Evolutionary conservation across 2,888 invertebrate species (phyloP), one percentile per base, ranked within the genome.

Genomic region (Drosophila sordidula): DNA sequence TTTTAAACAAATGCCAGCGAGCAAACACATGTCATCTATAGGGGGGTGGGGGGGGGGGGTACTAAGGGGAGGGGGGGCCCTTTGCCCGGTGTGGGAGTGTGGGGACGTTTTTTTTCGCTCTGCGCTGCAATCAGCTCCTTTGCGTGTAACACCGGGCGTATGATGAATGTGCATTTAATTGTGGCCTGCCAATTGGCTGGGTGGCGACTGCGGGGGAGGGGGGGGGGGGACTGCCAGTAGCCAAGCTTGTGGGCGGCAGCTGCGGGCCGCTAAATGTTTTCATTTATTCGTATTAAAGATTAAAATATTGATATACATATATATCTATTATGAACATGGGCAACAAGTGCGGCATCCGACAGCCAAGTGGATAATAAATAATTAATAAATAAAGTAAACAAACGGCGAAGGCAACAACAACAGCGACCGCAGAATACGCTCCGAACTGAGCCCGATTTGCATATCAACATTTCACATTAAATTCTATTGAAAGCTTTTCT

Each of bases 401-500:
- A 78, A 54, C 62, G 55, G 54, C 68, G 56, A 11, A 6, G 55
- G 39, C 41, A 69, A 14, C 39, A 50, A 29, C 49, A 54, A 29
- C 29, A 25, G 6, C 46, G 46, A 55, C 51, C 38, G 34, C 18
- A 52, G 52, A 51, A 55, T 55, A 51, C 54, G 54, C 42, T 41
- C 34, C 16, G 18, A 52, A 32, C 58, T 47, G 34, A 41, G 18
- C 4, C 22, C 3, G 6, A 83, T 83, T 83, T 83, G 87, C 83
- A 83, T 83, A 83, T 86, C 83, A 86, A 86, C 83, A 80, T 83
- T 83, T 86, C 79, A 67, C 87, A 83, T 83, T 76, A 71, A 83
- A 83, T 80, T 75, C 80, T 73, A 83, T 83, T 83, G 83, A 83
- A 86, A 83, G 84, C 87, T 83, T 83, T 83, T 83, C 81, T 83